phyloP scores from a whole-genome alignment of 1,140 invertebrate species.

The Diprion similis region DNA sequence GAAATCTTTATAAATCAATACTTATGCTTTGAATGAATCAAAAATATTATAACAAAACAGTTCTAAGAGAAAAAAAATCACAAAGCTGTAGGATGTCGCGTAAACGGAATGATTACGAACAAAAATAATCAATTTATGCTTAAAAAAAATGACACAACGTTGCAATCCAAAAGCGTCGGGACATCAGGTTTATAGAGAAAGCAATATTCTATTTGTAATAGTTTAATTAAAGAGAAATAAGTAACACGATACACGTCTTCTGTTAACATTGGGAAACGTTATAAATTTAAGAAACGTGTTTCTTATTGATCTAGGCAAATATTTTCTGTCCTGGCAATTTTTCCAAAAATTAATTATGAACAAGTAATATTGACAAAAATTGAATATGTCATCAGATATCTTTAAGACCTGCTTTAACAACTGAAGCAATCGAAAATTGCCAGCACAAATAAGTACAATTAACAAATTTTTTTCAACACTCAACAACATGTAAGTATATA shows the following conservation, averaged over 20 bases:
- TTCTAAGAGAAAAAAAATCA: too few species aligned
- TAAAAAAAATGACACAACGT: neutral
- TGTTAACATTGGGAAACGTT: neutral
- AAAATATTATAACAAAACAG: too few species aligned
- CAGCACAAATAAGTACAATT: slow-evolving; percentile 21
- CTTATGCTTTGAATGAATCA: too few species aligned
- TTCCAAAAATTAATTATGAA: neutral
- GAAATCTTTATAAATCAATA: too few species aligned
- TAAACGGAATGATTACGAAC: neutral
- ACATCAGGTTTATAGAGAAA: neutral
- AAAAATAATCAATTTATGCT: neutral
- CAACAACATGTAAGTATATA: slow-evolving; percentile 27
- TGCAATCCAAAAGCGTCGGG: neutral
- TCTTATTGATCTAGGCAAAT: neutral
- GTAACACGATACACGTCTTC: slow-evolving; percentile 2
- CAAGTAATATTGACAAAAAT: neutral
- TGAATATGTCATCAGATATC: neutral
- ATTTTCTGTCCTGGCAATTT: neutral
- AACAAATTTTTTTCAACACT: slow-evolving; percentile 9
- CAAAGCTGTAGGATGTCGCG: neutral
- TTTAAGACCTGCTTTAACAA: neutral
- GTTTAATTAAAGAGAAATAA: slow-evolving; percentile 4
- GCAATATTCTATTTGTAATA: slow-evolving; percentile 1
- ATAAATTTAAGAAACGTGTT: neutral
- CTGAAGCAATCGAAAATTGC: slow-evolving; percentile 22